These are phyloP conservation scores for Brenthis daphne DNA, from an alignment of 2,888 invertebrate species.

Conservation along the genomic window DNA sequence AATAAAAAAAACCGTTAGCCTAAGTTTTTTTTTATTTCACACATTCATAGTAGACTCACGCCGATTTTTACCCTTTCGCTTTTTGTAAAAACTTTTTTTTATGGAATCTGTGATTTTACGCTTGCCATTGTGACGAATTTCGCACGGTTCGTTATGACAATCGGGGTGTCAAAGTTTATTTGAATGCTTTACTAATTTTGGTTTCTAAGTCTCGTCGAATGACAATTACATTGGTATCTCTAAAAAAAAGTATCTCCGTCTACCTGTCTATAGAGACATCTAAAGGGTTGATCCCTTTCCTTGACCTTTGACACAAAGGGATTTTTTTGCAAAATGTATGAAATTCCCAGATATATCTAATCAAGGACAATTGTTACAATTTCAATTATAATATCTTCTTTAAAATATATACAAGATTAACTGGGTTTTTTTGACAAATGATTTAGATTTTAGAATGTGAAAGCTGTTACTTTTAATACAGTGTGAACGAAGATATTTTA, in stretches of 20 bases:
- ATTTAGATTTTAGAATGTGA: no score
- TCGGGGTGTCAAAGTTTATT: constrained; percentile 62
- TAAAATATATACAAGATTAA: constrained; percentile 26
- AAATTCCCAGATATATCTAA: constrained; percentile 56
- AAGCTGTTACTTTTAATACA: neutral
- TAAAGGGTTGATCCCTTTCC: constrained; percentile 65
- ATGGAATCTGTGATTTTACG: constrained; percentile 43
- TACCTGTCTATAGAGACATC: constrained; percentile 63
- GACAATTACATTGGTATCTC: constrained; percentile 64
- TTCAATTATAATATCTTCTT: constrained; percentile 24
- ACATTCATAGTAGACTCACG: constrained; percentile 32
- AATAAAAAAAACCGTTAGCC: constrained; percentile 35
- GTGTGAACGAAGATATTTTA: neutral
- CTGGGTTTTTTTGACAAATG: neutral
- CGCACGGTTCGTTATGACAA: constrained; percentile 76
- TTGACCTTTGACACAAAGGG: constrained; percentile 65
- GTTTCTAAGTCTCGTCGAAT: constrained; percentile 64
- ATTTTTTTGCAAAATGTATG: constrained; percentile 58
- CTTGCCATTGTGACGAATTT: constrained; percentile 64
- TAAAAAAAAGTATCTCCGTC: constrained; percentile 54
- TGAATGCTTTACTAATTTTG: constrained; percentile 77
- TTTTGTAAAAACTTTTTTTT: constrained; percentile 50
- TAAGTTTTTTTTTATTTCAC: constrained; percentile 24
- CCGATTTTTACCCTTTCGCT: constrained; percentile 53
- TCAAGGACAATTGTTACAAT: constrained; percentile 51